Evolutionary conservation across 2,888 invertebrate genomes (phyloP).

Genomic region (Stenodema calcarata): DNA sequence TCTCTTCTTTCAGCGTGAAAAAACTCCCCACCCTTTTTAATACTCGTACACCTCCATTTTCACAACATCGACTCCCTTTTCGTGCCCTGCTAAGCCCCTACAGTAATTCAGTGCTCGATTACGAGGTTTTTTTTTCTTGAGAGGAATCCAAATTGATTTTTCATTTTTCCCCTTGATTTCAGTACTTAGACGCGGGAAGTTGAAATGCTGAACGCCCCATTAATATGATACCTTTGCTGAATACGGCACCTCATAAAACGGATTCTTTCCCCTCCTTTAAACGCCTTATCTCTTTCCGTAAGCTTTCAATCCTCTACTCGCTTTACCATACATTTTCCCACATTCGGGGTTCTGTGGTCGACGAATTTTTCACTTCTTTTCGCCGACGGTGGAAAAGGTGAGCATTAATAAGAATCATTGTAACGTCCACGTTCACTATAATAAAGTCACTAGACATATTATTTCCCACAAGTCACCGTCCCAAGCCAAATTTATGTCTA

Average conservation of each 20-base stretch:
- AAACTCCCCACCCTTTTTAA: not conserved
- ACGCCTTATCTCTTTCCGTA: conserved; percentile 22
- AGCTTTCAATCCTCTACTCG: not conserved
- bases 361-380: not conserved
- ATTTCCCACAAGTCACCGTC: too few species aligned
- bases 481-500: too few species aligned
- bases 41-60: not conserved
- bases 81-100: not conserved
- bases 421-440: too few species aligned
- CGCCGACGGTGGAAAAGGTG: not conserved
- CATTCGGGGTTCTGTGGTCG: not conserved
- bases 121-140: not conserved
- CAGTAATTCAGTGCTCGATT: not conserved
- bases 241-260: conserved; percentile 4
- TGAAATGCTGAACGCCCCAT: not conserved
- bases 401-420: not conserved
- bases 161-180: not conserved
- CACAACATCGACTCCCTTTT: not conserved
- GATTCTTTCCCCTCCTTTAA: not conserved
- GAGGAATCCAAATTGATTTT: not conserved
- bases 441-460: too few species aligned
- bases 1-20: not conserved
- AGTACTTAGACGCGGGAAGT: not conserved
- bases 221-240: not conserved
- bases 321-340: not conserved